Conservation (phyloP, 2,888 invertebrate genomes). For the Liopterus haemorrhoidalis region DNA sequence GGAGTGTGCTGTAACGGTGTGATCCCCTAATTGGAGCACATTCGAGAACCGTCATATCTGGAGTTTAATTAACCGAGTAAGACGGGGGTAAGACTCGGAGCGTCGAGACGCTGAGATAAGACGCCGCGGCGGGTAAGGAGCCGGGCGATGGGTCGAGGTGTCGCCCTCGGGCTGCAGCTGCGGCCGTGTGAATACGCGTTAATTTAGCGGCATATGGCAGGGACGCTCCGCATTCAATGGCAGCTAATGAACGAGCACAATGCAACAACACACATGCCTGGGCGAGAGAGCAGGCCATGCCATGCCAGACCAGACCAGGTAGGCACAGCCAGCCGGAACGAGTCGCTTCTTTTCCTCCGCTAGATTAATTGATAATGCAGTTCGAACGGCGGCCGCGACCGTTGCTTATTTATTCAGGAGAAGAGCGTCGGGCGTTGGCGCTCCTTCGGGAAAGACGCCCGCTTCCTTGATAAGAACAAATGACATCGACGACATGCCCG, state of each 20-base stretch:
- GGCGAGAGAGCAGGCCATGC: constrained; percentile 2
- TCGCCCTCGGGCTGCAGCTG: too few species aligned
- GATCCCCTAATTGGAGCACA: neutral
- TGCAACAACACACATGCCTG: neutral
- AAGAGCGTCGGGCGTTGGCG: constrained; percentile 33
- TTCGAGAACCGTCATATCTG: neutral
- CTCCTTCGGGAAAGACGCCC: constrained; percentile 30
- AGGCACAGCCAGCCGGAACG: too few species aligned
- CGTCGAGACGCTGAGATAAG: too few species aligned
- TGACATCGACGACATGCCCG: constrained; percentile 40
- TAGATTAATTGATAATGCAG: too few species aligned
- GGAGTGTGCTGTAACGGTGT: too few species aligned
- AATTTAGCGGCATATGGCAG: too few species aligned
- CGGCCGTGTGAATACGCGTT: too few species aligned
- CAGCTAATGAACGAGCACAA: neutral
- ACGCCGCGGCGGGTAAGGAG: neutral
- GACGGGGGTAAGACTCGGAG: too few species aligned
- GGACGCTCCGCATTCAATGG: too few species aligned
- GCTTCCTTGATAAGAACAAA: constrained; percentile 46
- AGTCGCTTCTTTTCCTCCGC: too few species aligned
- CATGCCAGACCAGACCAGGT: constrained; percentile 1
- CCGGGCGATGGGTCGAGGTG: constrained; percentile 1
- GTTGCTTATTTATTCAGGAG: too few species aligned
- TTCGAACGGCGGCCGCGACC: too few species aligned
- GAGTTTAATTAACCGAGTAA: constrained; percentile 16